phyloP scores from a whole-genome alignment of 2,113 vertebrate genomes.

The Laterallus jamaicensis region DNA sequence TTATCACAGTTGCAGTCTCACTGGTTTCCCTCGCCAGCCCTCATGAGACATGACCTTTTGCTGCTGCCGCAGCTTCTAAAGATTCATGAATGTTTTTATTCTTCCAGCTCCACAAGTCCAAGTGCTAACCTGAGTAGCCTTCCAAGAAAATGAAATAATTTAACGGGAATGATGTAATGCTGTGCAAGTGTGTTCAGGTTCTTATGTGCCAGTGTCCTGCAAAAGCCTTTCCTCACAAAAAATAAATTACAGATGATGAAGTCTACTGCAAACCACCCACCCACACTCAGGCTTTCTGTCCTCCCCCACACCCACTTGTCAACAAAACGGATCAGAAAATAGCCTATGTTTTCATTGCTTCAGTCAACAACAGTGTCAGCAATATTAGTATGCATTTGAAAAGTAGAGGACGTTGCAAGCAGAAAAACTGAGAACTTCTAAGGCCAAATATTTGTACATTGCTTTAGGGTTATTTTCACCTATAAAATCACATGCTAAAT shows the following conservation, averaged over 20 bases:
- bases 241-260: slow-evolving; percentile 16
- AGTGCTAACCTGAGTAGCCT: neutral
- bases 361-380: neutral
- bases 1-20: neutral
- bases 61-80: neutral
- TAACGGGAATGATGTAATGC: slow-evolving; percentile 60
- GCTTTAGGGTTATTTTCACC: slow-evolving; percentile 12
- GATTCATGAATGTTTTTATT: slow-evolving; percentile 38
- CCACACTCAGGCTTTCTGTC: neutral
- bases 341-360: neutral
- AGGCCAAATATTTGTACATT: neutral
- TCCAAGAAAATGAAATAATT: slow-evolving; percentile 65
- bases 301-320: slow-evolving; percentile 10
- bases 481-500: slow-evolving; percentile 20
- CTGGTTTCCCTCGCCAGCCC: neutral
- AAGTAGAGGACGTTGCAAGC: neutral
- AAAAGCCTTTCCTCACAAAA: slow-evolving; percentile 46
- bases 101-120: slow-evolving; percentile 7
- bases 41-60: neutral
- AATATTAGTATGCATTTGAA: neutral
- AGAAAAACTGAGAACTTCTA: neutral
- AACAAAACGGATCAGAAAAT: slow-evolving; percentile 18
- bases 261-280: slow-evolving; percentile 28
- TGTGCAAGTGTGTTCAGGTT: slow-evolving; percentile 23
- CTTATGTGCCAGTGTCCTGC: slow-evolving; percentile 35